Conservation (phyloP, 2,888 invertebrate species). For the Apamea crenata region DNA sequence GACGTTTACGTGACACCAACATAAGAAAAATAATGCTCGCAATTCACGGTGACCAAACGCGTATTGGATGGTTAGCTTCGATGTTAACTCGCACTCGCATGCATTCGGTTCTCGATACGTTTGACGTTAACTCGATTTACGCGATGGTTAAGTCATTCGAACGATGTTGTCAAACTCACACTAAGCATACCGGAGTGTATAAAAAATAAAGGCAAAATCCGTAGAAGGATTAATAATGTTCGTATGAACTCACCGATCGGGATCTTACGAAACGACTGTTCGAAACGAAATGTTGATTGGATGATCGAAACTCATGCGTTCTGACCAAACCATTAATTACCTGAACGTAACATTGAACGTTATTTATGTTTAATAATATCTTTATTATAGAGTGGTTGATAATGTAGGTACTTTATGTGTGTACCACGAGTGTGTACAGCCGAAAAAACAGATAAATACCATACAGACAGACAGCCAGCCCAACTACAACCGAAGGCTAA, state of each 20-base stretch:
- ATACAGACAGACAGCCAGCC: background rate
- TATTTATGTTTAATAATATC: constrained; percentile 77
- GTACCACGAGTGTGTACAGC: constrained; percentile 4
- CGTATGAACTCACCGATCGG: constrained; percentile 65
- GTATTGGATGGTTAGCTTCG: too few species aligned
- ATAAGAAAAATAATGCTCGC: too few species aligned
- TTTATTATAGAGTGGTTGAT: constrained; percentile 53
- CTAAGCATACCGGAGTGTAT: too few species aligned
- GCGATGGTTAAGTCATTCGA: too few species aligned
- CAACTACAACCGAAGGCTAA: background rate
- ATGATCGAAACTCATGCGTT: constrained; percentile 70
- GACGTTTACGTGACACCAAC: too few species aligned
- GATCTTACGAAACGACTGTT: constrained; percentile 72
- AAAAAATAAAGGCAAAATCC: too few species aligned
- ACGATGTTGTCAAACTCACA: too few species aligned
- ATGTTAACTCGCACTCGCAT: too few species aligned
- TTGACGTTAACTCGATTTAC: too few species aligned
- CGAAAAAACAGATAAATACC: constrained; percentile 2
- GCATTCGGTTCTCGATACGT: too few species aligned
- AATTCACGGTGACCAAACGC: too few species aligned
- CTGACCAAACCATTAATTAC: constrained; percentile 74
- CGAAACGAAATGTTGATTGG: constrained; percentile 72
- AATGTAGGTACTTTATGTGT: constrained; percentile 1
- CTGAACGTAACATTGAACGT: constrained; percentile 67
- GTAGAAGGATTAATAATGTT: background rate